Base-by-base conservation (phyloP, 2,113 vertebrate species). In the Tyto alba region DNA sequence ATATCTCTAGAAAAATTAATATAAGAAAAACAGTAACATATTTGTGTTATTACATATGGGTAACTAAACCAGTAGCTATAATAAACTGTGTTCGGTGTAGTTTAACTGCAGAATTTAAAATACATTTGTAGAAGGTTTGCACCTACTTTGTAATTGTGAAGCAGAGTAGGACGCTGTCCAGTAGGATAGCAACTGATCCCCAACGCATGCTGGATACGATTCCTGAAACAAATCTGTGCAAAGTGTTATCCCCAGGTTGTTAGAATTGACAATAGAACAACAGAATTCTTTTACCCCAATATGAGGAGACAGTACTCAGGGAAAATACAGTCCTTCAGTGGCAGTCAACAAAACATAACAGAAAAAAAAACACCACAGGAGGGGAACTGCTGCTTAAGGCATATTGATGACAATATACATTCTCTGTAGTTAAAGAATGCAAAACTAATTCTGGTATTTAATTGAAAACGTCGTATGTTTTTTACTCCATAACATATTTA, bases 291-390 rank as follows among this genome's bases (percentile, higher is more conserved):
- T 26, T 76, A 4, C 78, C 56, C 48, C 40, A 23, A 6, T 48
- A 6, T 13, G 6, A 63, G 40, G 67, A 71, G 41, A 16, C 2
- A 17, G 17, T 18, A 10, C 21, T 40, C 2, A 2, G 47, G 38
- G n/a, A 53, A 67, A 67, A 40, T 30, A 9, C 11, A 43, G 20
- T 40, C 13, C n/a, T 36, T 16, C 6, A 16, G 1, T 15, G 27
- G 43, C 30, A 43, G 23, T 13, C 25, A 40, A 2, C 7, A 30
- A n/a, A 80, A 19, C 6, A 4, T 9, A 26, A 38, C 19, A 12
- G 45, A 76, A 11, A 0, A 21, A 9, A 5, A 30, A 73, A 53
- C 27, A 1, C 1, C 3, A 21, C 3, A 9, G 29, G 40, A 25
- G 3, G 32, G 47, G 26, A 63, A 16, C 30, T 25, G 20, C 84